Conservation (phyloP, 2,113 vertebrate genomes). For the Sylvilagus bachmani region DNA sequence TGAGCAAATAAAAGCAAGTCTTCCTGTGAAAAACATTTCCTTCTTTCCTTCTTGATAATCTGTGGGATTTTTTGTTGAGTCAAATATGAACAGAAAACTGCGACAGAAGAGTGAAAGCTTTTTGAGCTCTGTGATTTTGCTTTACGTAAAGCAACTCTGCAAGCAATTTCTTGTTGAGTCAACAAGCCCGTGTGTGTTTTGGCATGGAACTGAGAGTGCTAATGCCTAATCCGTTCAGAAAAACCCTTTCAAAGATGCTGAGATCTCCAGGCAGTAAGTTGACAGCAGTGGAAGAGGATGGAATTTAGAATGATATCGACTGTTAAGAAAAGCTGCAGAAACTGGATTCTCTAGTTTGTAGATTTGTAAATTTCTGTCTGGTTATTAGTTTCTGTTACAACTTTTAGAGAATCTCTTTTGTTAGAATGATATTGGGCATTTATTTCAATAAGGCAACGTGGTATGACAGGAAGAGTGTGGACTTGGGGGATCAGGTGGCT, state of each 20-base stretch:
- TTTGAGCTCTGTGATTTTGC: constrained; percentile 39
- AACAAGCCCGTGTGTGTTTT: constrained; percentile 63
- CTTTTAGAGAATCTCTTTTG: not conserved
- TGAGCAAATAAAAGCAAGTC: not conserved
- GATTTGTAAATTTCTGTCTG: not conserved
- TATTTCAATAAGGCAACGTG: not conserved
- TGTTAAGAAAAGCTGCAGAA: not conserved
- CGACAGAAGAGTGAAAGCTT: constrained; percentile 6
- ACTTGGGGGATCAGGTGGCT: not conserved
- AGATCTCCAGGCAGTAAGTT: not conserved
- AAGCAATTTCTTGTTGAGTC: constrained; percentile 55
- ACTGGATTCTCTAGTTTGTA: not conserved
- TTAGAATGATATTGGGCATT: not conserved
- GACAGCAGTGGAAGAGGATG: not conserved
- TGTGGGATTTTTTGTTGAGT: constrained; percentile 19
- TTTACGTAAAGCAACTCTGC: constrained; percentile 15
- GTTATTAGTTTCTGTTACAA: not conserved
- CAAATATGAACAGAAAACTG: constrained; percentile 22
- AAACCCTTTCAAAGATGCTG: constrained; percentile 12
- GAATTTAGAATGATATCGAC: not conserved
- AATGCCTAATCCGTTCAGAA: constrained; percentile 16
- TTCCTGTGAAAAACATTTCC: constrained; percentile 4
- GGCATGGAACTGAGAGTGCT: not conserved
- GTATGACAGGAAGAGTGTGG: not conserved
- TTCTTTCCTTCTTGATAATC: constrained; percentile 32